Evolutionary conservation across 2,797 vertebrate species (phyloP).

Genomic region (Anguilla pacifica): DNA sequence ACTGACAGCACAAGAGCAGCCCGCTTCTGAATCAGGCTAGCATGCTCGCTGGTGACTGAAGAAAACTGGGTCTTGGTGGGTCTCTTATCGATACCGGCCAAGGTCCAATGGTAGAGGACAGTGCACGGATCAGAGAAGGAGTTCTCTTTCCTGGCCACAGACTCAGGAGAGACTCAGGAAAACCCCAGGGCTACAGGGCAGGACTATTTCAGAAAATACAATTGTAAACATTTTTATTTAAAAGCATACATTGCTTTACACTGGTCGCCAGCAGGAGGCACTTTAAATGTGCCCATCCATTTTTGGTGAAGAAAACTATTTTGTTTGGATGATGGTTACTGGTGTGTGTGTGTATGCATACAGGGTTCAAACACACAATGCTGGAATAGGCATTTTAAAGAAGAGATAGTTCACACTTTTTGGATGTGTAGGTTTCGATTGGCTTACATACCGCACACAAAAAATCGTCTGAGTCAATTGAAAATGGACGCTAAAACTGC

Average conservation of each 20-base stretch:
- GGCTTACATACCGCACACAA: too few relatives aligned
- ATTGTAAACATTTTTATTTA: neutral
- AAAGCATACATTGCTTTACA: neutral
- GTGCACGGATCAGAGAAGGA: neutral
- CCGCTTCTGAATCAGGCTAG: neutral
- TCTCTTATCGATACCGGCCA: constrained; percentile 11
- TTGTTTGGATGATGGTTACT: neutral
- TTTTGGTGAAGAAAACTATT: neutral
- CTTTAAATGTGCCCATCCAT: neutral
- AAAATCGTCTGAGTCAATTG: too few relatives aligned
- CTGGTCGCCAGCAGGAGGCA: too few relatives aligned
- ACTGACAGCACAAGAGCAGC: constrained; percentile 1
- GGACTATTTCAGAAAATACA: neutral
- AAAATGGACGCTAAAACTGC: too few relatives aligned
- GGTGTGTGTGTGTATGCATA: neutral
- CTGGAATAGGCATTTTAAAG: too few relatives aligned
- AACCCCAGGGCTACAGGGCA: neutral
- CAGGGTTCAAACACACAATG: neutral
- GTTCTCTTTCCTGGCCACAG: neutral
- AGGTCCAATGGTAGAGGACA: constrained; percentile 22
- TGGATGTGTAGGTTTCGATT: too few relatives aligned
- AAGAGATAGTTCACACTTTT: too few relatives aligned
- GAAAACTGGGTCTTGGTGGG: constrained; percentile 1
- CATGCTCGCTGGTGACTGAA: neutral
- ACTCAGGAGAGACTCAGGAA: neutral